phyloP scores from a whole-genome alignment of 2,797 vertebrate genomes.

The Pyrocephalus nanus region DNA sequence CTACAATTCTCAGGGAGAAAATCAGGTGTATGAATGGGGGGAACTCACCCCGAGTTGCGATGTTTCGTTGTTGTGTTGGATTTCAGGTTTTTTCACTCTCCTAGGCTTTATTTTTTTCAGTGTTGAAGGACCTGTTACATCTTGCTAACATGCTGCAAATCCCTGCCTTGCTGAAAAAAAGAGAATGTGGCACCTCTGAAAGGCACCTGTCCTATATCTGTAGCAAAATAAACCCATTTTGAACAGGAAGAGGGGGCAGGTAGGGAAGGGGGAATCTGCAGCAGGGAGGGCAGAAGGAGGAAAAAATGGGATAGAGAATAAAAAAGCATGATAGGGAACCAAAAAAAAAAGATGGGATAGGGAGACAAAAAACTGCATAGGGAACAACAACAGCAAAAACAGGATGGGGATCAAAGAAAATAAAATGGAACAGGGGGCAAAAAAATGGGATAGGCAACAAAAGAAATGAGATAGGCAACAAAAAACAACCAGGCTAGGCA shows the following conservation, averaged over 20 bases:
- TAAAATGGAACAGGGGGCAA: not conserved
- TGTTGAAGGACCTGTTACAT: not conserved
- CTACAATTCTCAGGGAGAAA: not conserved
- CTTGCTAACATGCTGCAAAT: not conserved
- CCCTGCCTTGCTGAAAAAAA: not conserved
- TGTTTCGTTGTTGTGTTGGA: not conserved
- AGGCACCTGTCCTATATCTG: not conserved
- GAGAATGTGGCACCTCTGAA: not conserved
- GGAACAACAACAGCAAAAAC: not conserved
- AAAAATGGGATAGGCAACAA: not conserved
- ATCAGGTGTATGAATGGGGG: not conserved
- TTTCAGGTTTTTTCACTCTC: not conserved
- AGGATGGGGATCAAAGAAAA: not conserved
- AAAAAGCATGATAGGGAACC: not conserved
- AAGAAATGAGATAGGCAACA: not conserved
- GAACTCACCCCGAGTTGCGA: not conserved
- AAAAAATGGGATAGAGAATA: not conserved
- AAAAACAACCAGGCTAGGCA: not conserved
- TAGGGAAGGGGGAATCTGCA: not conserved
- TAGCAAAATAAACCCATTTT: not conserved
- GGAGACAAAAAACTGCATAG: not conserved
- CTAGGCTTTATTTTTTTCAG: not conserved
- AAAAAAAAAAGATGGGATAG: not conserved
- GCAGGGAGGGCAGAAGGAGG: not conserved
- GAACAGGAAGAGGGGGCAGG: not conserved